Evolutionary conservation across 2,113 vertebrate genomes (phyloP).

Genomic region (Mustela lutreola): DNA sequence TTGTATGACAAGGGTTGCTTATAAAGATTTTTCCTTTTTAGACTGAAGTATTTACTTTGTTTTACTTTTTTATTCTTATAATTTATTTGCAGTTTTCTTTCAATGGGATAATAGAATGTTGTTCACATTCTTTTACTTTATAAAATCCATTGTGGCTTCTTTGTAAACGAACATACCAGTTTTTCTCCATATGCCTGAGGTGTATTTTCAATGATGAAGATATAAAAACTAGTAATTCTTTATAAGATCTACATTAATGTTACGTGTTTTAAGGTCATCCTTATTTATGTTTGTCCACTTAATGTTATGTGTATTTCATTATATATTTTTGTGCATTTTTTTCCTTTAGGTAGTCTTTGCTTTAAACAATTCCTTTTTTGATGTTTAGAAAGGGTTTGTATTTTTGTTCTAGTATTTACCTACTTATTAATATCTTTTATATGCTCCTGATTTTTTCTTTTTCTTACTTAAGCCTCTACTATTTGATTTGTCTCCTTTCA

Average conservation of each 20-base stretch:
- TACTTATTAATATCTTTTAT: background rate
- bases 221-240: background rate
- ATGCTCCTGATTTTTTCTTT: background rate
- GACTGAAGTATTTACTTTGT: background rate
- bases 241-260: background rate
- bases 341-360: background rate
- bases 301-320: background rate
- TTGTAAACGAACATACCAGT: background rate
- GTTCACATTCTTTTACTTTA: background rate
- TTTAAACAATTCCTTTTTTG: background rate
- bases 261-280: background rate
- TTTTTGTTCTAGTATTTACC: background rate
- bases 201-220: background rate
- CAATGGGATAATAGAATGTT: background rate
- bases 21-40: slow-evolving; percentile 14
- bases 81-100: background rate
- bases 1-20: background rate
- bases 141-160: background rate
- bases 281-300: background rate
- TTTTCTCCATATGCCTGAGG: background rate
- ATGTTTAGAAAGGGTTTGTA: background rate
- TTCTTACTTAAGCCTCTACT: background rate
- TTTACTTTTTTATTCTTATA: background rate
- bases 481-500: slow-evolving; percentile 10
- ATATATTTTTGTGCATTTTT: background rate